phyloP scores from a whole-genome alignment of 2,113 vertebrate species.

The Bettongia penicillata region DNA sequence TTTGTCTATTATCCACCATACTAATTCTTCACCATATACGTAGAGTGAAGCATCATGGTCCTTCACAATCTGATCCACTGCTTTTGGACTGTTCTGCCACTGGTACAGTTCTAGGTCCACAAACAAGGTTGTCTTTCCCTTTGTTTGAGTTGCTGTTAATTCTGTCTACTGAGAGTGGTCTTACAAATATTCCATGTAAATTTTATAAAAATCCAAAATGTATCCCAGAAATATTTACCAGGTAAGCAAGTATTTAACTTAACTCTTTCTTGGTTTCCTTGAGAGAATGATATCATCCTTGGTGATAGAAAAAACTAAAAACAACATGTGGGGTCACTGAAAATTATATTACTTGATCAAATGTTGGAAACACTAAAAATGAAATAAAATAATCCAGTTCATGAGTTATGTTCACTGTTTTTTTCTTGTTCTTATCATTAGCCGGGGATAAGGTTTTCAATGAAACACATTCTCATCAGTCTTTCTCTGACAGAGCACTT shows the following conservation, averaged over 20 bases:
- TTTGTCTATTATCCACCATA: not conserved
- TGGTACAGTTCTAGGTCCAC: not conserved
- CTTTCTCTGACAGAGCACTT: conserved; percentile 63
- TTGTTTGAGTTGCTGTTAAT: not conserved
- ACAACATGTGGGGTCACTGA: not conserved
- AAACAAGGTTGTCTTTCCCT: not conserved
- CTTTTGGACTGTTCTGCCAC: not conserved
- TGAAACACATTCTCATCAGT: conserved; percentile 52
- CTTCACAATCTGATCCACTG: not conserved
- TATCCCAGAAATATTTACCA: not conserved
- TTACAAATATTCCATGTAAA: not conserved
- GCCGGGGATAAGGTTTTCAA: conserved; percentile 37
- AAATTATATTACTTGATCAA: conserved; percentile 28
- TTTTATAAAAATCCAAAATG: conserved; percentile 11
- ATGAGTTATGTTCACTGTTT: not conserved
- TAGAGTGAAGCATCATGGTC: not conserved
- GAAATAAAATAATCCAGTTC: conserved; percentile 12
- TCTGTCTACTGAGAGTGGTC: not conserved
- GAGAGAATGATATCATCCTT: not conserved
- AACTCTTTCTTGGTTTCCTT: not conserved
- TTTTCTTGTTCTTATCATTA: conserved; percentile 64
- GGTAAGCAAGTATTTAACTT: not conserved
- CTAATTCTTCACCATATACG: not conserved
- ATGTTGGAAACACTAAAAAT: not conserved
- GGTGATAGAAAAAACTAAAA: conserved; percentile 36